Evolutionary conservation across 2,888 invertebrate genomes (phyloP).

Genomic region (Synergus itoensis): DNA sequence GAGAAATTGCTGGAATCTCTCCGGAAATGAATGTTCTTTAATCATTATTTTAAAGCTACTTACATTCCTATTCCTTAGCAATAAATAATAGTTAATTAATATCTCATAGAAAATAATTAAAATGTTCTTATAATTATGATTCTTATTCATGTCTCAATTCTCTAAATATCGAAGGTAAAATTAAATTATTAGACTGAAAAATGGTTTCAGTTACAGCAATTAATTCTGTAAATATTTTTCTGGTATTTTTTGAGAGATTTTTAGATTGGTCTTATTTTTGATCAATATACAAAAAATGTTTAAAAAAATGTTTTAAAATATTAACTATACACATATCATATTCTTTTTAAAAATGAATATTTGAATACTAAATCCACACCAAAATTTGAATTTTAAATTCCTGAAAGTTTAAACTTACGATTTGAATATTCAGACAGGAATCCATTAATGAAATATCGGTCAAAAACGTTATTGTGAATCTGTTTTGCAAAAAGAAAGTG

Average conservation of each 20-base stretch:
- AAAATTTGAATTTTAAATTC: conserved; percentile 23
- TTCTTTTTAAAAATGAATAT: conserved; percentile 13
- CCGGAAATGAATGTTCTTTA: conserved; percentile 24
- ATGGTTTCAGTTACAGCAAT: background rate
- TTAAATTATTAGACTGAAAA: background rate
- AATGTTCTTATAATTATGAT: too few species aligned
- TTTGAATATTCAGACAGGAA: conserved; percentile 20
- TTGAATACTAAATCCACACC: background rate
- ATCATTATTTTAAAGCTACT: conserved; percentile 28
- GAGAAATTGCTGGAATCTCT: conserved; percentile 27
- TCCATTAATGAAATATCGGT: conserved; percentile 7
- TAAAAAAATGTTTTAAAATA: background rate
- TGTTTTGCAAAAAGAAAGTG: background rate
- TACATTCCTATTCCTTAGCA: background rate
- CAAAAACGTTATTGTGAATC: background rate
- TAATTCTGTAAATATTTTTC: background rate
- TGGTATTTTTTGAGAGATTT: background rate
- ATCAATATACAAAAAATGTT: background rate
- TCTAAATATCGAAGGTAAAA: background rate
- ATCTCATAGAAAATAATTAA: background rate
- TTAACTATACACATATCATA: background rate
- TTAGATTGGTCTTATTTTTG: background rate
- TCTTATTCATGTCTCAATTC: background rate
- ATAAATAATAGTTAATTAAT: background rate
- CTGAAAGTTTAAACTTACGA: conserved; percentile 3